Evolutionary conservation across 2,888 invertebrate genomes (phyloP).

Genomic region (Cephalotes varians): DNA sequence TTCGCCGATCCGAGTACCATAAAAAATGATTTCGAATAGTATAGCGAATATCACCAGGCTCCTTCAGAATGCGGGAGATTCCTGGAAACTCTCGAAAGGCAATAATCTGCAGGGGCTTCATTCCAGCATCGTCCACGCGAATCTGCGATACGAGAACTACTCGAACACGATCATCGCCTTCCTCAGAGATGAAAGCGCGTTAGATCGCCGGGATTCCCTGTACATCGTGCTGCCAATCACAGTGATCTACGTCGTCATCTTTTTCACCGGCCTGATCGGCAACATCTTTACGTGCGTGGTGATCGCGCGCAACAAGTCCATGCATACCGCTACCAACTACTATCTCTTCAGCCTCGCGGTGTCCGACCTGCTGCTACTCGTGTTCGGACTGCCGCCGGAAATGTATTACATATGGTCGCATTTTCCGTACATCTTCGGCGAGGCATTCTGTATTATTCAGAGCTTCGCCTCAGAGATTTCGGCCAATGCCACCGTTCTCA

Average conservation of each 20-base stretch:
- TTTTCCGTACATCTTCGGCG: slow-evolving; percentile 87
- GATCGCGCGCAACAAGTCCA: slow-evolving; percentile 88
- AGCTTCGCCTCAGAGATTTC: slow-evolving; percentile 88
- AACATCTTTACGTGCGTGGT: slow-evolving; percentile 89
- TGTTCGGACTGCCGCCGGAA: slow-evolving; percentile 88
- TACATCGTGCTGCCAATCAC: slow-evolving; percentile 87
- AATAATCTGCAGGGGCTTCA: neutral
- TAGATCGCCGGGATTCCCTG: slow-evolving; percentile 81
- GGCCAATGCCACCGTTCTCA: slow-evolving; percentile 87
- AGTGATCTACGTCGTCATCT: slow-evolving; percentile 87
- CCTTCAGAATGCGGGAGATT: neutral
- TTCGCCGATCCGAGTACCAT: neutral
- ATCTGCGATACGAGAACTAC: slow-evolving; percentile 45
- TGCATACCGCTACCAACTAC: slow-evolving; percentile 90
- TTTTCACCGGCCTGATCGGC: slow-evolving; percentile 88
- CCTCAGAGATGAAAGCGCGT: slow-evolving; percentile 39
- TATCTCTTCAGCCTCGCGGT: slow-evolving; percentile 89
- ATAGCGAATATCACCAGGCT: neutral
- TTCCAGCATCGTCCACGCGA: neutral
- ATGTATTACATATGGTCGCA: slow-evolving; percentile 86
- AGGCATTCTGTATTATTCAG: slow-evolving; percentile 87
- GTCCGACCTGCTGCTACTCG: slow-evolving; percentile 88
- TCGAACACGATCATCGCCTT: slow-evolving; percentile 49
- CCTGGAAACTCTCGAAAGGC: neutral
- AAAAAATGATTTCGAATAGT: slow-evolving; percentile 16